Evolutionary conservation across 1,140 invertebrate species (phyloP).

Genomic region (Eurosta solidaginis): DNA sequence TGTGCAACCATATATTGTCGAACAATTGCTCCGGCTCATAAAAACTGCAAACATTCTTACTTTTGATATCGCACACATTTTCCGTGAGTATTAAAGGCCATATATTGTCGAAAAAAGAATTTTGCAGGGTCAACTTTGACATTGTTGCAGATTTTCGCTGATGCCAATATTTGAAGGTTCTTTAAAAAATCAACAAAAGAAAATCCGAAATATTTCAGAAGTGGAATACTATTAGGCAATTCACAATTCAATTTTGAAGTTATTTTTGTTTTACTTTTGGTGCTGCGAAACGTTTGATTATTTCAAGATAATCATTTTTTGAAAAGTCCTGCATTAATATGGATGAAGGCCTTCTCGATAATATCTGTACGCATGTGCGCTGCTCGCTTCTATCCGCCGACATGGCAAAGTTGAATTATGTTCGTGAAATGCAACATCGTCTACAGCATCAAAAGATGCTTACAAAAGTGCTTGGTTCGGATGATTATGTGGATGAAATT

Average conservation of each 20-base stretch:
- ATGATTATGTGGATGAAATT: not conserved
- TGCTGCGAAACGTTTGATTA: too few species aligned
- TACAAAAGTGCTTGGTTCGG: not conserved
- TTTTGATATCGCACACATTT: slow-evolving; percentile 43
- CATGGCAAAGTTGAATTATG: slow-evolving; percentile 24
- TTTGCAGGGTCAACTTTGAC: slow-evolving; percentile 31
- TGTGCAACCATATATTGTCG: slow-evolving; percentile 42
- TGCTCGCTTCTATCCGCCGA: slow-evolving; percentile 9
- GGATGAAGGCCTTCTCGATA: not conserved
- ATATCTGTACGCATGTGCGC: slow-evolving; percentile 18
- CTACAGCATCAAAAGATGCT: slow-evolving; percentile 18
- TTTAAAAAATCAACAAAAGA: not conserved
- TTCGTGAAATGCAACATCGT: not conserved
- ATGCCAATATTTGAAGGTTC: not conserved
- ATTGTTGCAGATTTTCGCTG: not conserved
- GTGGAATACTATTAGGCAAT: not conserved
- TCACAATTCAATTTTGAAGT: not conserved
- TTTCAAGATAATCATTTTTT: too few species aligned
- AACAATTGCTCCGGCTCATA: slow-evolving; percentile 43
- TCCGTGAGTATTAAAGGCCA: slow-evolving; percentile 50
- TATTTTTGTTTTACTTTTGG: too few species aligned
- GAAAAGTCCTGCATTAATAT: not conserved
- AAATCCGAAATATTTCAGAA: not conserved
- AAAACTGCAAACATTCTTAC: not conserved
- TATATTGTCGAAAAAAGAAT: slow-evolving; percentile 45